Percentiles rank a stretch among this genome's conserved stretches.
Evolutionary conservation across 1,140 invertebrate genomes (phyloP).

Genomic region (Zaprionus taronus): DNA sequence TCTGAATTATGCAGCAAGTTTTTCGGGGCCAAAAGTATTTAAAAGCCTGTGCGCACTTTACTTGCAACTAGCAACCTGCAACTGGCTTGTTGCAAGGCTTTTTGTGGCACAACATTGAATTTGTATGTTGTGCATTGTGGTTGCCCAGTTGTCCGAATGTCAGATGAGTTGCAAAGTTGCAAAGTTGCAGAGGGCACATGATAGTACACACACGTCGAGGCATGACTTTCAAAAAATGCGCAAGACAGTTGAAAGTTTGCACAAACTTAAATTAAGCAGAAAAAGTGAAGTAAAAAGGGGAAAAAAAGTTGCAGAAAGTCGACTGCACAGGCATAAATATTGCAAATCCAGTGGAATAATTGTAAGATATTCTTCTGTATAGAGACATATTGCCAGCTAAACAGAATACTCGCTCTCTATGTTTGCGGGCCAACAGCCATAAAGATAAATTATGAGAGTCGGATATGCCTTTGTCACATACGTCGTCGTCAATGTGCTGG

Average conservation of each 20-base stretch:
- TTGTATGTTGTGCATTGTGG: slow-evolving; percentile 35
- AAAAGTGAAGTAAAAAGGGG: background rate
- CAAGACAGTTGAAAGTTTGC: slow-evolving; percentile 6
- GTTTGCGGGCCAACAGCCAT: slow-evolving; percentile 13
- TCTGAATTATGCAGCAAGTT: slow-evolving; percentile 69
- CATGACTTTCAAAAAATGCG: background rate
- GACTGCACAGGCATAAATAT: background rate
- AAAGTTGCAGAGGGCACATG: background rate
- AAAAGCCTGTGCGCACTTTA: slow-evolving; percentile 54
- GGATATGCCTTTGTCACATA: slow-evolving; percentile 51
- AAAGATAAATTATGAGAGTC: slow-evolving; percentile 65
- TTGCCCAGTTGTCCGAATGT: slow-evolving; percentile 33
- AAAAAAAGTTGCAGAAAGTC: background rate
- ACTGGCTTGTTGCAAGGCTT: slow-evolving; percentile 42
- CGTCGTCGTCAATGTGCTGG: slow-evolving; percentile 46
- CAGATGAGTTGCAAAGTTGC: slow-evolving; percentile 1
- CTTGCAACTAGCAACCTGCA: slow-evolving; percentile 21
- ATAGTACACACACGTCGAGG: background rate
- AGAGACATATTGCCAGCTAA: background rate
- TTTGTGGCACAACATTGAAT: slow-evolving; percentile 54
- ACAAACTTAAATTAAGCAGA: slow-evolving; percentile 3
- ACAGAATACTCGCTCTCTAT: background rate
- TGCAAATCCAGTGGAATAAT: background rate
- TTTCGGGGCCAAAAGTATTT: slow-evolving; percentile 48
- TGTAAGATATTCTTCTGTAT: background rate